Conservation (phyloP, 1,140 invertebrate species). For the Ceratosolen solmsi region DNA sequence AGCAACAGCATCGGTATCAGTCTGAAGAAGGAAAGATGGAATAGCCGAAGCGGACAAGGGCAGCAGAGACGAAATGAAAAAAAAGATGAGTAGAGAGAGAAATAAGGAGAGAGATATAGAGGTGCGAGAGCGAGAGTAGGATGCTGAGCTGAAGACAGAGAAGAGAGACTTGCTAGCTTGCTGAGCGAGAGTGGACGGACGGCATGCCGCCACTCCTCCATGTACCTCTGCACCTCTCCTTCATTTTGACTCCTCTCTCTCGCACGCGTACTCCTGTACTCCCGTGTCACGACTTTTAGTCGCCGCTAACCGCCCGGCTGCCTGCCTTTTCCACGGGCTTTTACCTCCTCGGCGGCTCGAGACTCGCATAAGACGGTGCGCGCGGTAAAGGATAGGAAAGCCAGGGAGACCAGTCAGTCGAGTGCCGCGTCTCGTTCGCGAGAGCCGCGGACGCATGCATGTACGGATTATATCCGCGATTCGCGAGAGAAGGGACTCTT, state of each 20-base stretch:
- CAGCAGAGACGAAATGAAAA: conserved; percentile 25
- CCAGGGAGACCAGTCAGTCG: conserved; percentile 39
- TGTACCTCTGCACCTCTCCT: conserved; percentile 32
- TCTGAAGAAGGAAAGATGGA: conserved; percentile 4
- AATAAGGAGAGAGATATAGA: background rate
- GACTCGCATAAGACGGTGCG: conserved; percentile 25
- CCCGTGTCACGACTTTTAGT: conserved; percentile 67
- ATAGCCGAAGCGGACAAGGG: background rate
- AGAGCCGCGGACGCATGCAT: conserved; percentile 29
- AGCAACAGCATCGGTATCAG: conserved; percentile 3
- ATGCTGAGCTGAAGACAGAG: conserved; percentile 33
- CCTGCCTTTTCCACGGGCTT: conserved; percentile 32
- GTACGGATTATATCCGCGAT: conserved; percentile 10
- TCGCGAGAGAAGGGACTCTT: background rate
- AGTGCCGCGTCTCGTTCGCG: conserved; percentile 50
- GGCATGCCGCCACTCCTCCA: conserved; percentile 68
- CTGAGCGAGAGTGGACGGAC: conserved; percentile 71
- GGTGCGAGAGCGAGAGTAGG: conserved; percentile 31
- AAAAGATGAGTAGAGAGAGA: conserved; percentile 7
- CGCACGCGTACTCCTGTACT: conserved; percentile 61
- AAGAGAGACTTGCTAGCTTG: conserved; percentile 37
- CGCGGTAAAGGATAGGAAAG: conserved; percentile 38
- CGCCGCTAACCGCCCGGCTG: conserved; percentile 58
- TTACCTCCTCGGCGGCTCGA: conserved; percentile 36
- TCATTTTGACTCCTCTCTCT: conserved; percentile 41